A percentile compares a stretch with the other conserved stretches of the same genome.
These are phyloP conservation scores for Anguilla marmorata DNA, from an alignment of 2,797 vertebrate species.

Conservation along the genomic window DNA sequence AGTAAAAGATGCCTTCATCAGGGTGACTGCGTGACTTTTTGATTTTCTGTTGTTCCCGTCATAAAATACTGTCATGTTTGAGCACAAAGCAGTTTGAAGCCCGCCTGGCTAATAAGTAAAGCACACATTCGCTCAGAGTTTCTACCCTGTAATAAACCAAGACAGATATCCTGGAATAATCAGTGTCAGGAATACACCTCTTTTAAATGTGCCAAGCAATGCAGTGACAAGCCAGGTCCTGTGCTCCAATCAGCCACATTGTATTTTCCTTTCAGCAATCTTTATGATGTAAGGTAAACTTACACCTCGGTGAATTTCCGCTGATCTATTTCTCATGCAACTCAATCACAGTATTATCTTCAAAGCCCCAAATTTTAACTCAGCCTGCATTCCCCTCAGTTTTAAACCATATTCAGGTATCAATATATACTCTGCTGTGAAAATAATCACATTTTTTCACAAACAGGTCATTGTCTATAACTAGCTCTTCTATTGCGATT, in stretches of 20 bases:
- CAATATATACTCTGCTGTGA: background rate
- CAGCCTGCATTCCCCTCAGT: background rate
- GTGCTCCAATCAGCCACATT: conserved; percentile 40
- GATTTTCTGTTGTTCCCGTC: background rate
- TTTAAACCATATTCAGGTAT: conserved; percentile 26
- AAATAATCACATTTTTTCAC: background rate
- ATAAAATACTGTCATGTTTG: background rate
- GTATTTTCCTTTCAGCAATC: conserved; percentile 46
- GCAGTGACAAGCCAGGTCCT: conserved; percentile 59
- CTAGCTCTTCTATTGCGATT: background rate
- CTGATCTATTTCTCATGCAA: conserved; percentile 26
- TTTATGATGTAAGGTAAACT: conserved; percentile 42
- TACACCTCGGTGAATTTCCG: conserved; percentile 29
- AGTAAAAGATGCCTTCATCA: no score
- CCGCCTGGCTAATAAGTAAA: conserved; percentile 39
- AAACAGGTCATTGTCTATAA: background rate
- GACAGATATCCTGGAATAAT: conserved; percentile 49
- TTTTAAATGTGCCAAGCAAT: conserved; percentile 57
- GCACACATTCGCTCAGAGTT: conserved; percentile 34
- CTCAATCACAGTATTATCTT: conserved; percentile 32
- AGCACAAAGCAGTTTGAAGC: conserved; percentile 31
- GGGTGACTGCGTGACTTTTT: no score
- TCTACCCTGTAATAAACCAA: conserved; percentile 59
- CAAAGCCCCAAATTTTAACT: conserved; percentile 16
- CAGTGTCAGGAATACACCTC: conserved; percentile 58